Base-by-base conservation (phyloP, 2,113 vertebrate species). In the Pandion haliaetus region DNA sequence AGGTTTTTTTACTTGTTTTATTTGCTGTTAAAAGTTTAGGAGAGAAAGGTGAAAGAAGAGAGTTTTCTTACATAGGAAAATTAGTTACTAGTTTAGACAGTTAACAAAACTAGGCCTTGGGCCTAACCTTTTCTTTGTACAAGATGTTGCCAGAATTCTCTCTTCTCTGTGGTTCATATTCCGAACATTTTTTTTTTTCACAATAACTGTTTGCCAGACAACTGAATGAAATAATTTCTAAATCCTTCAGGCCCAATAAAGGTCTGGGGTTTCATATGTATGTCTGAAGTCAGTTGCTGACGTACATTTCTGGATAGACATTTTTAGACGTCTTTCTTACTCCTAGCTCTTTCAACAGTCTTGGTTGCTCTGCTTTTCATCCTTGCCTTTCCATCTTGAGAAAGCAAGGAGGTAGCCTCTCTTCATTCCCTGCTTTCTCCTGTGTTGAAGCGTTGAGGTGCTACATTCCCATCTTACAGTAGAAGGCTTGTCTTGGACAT, bases 221-320 rank as follows among this genome's bases (percentile, higher is more conserved):
- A 85, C 10, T 44, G 70, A 52, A 61, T 57, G 17, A 61, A 85
- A 58, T 47, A 52, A 47, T 57, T 74, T 88, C 34, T 86, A 34
- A 21, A 80, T 50, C 20, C 86, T 88, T 62, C 47, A 69, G 32
- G 14, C 29, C 15, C 21, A 24, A 32, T 28, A 94, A 55, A 78
- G 12, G 20, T 45, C 25, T 44, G 31, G 67, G 12, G 13, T 69
- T 79, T 88, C 26, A 36, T 34, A 58, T 18, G 5, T 19, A 20
- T 23, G 10, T 50, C 28, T 62, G 2, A n/a, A 76, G 21, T 54
- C 45, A 62, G 45, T 62, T 0, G 0, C 34, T 49, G 28, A 34
- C 12, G 17, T 17, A 36, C 7, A 16, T 59, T 93, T 71, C 17
- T 45, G 7, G 28, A 9, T 29, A 58, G 24, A 10, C 66, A 24